Percentiles rank a stretch among this genome's conserved stretches.
Evolutionary conservation across 2,797 vertebrate genomes (phyloP).

Genomic region (Myripristis jacobus): DNA sequence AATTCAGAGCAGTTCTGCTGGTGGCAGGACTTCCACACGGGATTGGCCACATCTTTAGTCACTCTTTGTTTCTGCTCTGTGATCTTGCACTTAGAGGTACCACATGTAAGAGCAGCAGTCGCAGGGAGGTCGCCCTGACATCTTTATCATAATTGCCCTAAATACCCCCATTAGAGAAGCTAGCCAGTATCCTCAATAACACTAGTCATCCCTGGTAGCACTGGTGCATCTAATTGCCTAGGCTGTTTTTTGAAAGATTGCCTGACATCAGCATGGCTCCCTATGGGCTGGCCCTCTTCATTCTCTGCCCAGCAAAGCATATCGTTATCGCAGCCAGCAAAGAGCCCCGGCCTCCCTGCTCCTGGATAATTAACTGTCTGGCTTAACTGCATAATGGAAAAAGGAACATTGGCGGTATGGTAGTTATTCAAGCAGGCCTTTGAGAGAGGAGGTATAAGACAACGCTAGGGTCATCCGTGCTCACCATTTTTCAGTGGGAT

Average conservation of each 20-base stretch:
- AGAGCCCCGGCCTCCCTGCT: constrained; percentile 80
- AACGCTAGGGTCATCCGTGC: constrained; percentile 71
- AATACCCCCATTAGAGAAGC: constrained; percentile 85
- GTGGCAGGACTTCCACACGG: constrained; percentile 71
- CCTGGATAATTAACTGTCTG: constrained; percentile 87
- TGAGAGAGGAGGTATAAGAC: constrained; percentile 72
- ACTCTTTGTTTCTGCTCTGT: constrained; percentile 73
- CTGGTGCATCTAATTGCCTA: constrained; percentile 87
- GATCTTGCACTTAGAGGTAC: constrained; percentile 78
- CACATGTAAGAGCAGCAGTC: constrained; percentile 75
- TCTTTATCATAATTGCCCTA: constrained; percentile 86
- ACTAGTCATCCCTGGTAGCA: constrained; percentile 82
- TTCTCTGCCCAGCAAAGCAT: constrained; percentile 85
- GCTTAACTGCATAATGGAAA: constrained; percentile 84
- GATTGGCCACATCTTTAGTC: constrained; percentile 75
- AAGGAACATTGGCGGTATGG: constrained; percentile 76
- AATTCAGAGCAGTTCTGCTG: constrained; percentile 76
- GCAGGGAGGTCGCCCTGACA: constrained; percentile 82
- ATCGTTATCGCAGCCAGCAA: constrained; percentile 84
- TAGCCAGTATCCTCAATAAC: constrained; percentile 84
- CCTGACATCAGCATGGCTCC: constrained; percentile 81
- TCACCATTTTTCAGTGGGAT: constrained; percentile 64
- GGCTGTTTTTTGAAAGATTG: constrained; percentile 80
- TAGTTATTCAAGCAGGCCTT: constrained; percentile 78
- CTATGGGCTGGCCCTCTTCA: constrained; percentile 81